Conservation (phyloP, 2,113 vertebrate genomes). For the Clupea harengus region DNA sequence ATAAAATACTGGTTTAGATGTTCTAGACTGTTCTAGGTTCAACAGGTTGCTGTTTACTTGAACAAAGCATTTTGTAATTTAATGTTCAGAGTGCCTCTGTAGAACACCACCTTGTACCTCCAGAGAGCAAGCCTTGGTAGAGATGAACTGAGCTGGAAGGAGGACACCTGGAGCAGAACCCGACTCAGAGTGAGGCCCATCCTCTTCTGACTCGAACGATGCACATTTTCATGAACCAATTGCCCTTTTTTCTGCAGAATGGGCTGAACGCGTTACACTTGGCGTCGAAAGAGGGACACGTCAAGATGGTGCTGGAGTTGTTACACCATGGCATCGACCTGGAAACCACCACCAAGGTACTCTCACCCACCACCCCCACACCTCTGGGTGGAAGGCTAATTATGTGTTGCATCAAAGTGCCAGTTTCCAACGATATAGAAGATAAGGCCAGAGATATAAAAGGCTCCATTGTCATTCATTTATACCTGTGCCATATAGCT, state of each 20-base stretch:
- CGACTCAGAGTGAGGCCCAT: background rate
- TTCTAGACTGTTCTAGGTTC: background rate
- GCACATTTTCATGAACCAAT: background rate
- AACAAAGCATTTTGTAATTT: background rate
- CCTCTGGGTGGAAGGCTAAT: background rate
- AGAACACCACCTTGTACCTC: background rate
- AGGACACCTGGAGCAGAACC: background rate
- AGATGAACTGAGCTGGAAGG: background rate
- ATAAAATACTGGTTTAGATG: background rate
- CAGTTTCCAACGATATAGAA: background rate
- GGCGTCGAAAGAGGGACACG: conserved; percentile 96
- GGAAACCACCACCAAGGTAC: conserved; percentile 95
- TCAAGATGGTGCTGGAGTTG: conserved; percentile 95
- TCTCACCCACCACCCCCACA: conserved; percentile 12
- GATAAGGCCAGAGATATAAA: background rate
- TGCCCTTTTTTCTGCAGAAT: conserved; percentile 73
- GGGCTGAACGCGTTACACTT: conserved; percentile 94
- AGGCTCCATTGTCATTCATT: background rate
- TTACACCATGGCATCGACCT: conserved; percentile 88
- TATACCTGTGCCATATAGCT: background rate
- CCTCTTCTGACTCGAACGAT: background rate
- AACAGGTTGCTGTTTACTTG: background rate
- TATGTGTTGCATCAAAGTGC: background rate
- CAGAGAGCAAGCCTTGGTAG: background rate
- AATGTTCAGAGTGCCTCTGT: background rate